phyloP scores from a whole-genome alignment of 2,888 invertebrate species.

The Protodeltote pygarga region DNA sequence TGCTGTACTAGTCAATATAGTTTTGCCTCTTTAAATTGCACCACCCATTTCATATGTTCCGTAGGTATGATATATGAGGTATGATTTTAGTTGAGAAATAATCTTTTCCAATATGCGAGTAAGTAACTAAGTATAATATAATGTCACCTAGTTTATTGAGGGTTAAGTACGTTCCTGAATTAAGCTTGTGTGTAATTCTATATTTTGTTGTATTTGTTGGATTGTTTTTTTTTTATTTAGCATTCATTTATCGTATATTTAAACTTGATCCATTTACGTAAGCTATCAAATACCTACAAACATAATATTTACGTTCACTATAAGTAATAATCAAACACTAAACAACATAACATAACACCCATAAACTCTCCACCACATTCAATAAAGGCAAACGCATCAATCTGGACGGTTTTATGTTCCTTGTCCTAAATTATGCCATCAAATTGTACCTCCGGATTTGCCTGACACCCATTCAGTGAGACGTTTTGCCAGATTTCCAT shows the following conservation, averaged over 20 bases:
- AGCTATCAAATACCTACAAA: conserved; percentile 2
- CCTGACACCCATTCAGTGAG: conserved; percentile 66
- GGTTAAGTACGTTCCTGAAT: too few relatives aligned
- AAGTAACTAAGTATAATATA: too few relatives aligned
- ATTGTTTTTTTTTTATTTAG: not conserved
- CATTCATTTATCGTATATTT: not conserved
- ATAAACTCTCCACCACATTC: conserved; percentile 79
- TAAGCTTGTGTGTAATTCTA: too few relatives aligned
- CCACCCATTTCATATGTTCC: too few relatives aligned
- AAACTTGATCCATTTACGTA: not conserved
- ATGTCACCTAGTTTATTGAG: too few relatives aligned
- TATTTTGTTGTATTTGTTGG: too few relatives aligned
- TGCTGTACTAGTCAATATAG: too few relatives aligned
- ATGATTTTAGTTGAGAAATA: too few relatives aligned
- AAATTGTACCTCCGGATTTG: conserved; percentile 75
- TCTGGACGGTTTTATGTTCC: conserved; percentile 76
- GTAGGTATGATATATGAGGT: too few relatives aligned
- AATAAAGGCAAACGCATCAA: conserved; percentile 82
- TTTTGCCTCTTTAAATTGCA: too few relatives aligned
- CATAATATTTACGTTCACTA: too few relatives aligned
- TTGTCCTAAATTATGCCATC: conserved; percentile 83
- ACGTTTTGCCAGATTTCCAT: conserved; percentile 79
- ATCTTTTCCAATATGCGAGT: too few relatives aligned
- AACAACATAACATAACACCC: conserved; percentile 43
- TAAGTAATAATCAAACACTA: conserved; percentile 37